These are phyloP conservation scores for Scaptomyza parva DNA, from an alignment of 2,888 invertebrate genomes.

Conservation along the genomic window DNA sequence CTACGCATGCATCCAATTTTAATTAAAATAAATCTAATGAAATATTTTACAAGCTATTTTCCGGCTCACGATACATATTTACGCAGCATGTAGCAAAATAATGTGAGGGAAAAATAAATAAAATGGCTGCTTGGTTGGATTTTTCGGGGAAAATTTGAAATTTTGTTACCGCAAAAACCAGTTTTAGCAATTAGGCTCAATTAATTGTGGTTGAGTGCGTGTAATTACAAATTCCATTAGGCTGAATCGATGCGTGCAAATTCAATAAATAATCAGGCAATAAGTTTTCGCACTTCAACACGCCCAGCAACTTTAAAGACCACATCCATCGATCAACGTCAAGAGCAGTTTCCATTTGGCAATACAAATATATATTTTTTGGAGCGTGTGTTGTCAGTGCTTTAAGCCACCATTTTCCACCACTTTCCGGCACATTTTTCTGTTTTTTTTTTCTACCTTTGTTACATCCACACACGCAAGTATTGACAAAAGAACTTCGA, in stretches of 20 bases:
- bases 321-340: conserved; percentile 41
- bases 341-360: conserved; percentile 27
- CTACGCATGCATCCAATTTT: background rate
- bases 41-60: background rate
- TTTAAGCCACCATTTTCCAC: conserved; percentile 17
- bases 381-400: conserved; percentile 13
- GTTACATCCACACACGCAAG: conserved; percentile 35
- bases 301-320: conserved; percentile 35
- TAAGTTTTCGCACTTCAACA: conserved; percentile 36
- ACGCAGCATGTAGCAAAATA: background rate
- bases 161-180: conserved; percentile 27
- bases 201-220: conserved; percentile 34
- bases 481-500: conserved; percentile 38
- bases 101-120: background rate
- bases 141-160: background rate
- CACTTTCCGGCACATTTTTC: conserved; percentile 17
- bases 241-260: conserved; percentile 23
- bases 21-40: conserved; percentile 10
- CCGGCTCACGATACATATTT: background rate
- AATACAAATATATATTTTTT: too few species aligned
- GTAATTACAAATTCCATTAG: conserved; percentile 58
- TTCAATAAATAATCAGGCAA: conserved; percentile 50
- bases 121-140: too few species aligned
- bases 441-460: background rate
- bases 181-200: conserved; percentile 49